Percentiles rank a stretch among this genome's conserved stretches.
These are phyloP conservation scores for Chlamydotis undulata DNA, from an alignment of 2,113 vertebrate genomes.

Conservation along the genomic window DNA sequence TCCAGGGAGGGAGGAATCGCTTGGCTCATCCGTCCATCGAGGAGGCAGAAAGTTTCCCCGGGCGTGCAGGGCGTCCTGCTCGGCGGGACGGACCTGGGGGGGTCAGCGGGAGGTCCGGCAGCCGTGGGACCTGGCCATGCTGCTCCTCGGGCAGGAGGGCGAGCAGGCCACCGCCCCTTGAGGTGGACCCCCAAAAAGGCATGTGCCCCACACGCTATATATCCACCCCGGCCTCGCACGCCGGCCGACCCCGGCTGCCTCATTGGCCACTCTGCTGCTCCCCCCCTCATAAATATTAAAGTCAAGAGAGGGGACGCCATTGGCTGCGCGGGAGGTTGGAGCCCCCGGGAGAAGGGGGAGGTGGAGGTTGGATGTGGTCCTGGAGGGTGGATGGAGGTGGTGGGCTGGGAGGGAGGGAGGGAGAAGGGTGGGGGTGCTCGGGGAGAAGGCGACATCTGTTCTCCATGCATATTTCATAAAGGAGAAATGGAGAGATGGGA, in stretches of 20 bases:
- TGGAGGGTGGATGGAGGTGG: slow-evolving; percentile 60
- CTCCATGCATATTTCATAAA: slow-evolving; percentile 81
- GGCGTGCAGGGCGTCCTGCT: background rate
- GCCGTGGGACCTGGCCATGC: background rate
- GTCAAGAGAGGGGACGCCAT: slow-evolving; percentile 66
- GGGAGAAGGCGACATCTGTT: slow-evolving; percentile 77
- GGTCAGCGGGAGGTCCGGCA: background rate
- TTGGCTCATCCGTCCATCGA: background rate
- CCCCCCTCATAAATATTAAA: slow-evolving; percentile 79
- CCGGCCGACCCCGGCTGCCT: slow-evolving; percentile 40
- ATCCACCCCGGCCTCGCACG: slow-evolving; percentile 51
- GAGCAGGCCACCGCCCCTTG: fast-evolving
- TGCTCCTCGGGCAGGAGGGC: background rate
- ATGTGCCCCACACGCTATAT: slow-evolving; percentile 1
- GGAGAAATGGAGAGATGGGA: slow-evolving; percentile 60
- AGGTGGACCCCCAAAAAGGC: slow-evolving; percentile 24
- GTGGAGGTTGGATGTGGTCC: slow-evolving; percentile 64
- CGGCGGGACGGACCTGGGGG: background rate
- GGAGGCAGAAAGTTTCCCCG: background rate
- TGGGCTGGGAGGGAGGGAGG: slow-evolving; percentile 11
- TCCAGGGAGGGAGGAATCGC: background rate
- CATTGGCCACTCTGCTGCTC: slow-evolving; percentile 70
- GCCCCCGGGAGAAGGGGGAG: slow-evolving; percentile 43
- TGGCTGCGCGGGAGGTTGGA: slow-evolving; percentile 70
- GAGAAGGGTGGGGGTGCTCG: slow-evolving; percentile 50